Evolutionary conservation across 2,888 invertebrate genomes (phyloP).

Genomic region (Athalia circularis): DNA sequence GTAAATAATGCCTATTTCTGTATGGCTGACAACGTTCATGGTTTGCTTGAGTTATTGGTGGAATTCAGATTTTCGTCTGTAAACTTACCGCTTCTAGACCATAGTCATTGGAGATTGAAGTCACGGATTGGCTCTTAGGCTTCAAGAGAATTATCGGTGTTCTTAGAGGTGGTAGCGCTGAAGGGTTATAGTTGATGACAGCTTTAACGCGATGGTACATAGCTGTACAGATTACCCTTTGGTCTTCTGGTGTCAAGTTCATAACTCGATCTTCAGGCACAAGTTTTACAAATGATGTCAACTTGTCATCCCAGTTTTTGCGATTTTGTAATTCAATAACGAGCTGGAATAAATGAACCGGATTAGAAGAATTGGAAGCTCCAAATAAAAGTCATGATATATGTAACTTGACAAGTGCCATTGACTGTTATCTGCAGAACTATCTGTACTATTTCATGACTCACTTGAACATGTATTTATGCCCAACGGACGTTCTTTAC

Average conservation of each 20-base stretch:
- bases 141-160: conserved; percentile 80
- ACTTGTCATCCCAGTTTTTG: conserved; percentile 77
- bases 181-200: conserved; percentile 74
- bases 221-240: conserved; percentile 70
- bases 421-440: too few relatives aligned
- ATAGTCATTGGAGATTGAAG: conserved; percentile 80
- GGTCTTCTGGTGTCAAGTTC: conserved; percentile 71
- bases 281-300: conserved; percentile 75
- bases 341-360: conserved; percentile 55
- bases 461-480: too few relatives aligned
- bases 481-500: too few relatives aligned
- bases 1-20: not conserved
- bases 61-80: not conserved
- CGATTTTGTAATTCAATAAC: conserved; percentile 75
- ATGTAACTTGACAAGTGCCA: too few relatives aligned
- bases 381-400: too few relatives aligned
- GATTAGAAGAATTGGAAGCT: too few relatives aligned
- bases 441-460: too few relatives aligned
- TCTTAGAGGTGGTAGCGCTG: conserved; percentile 75
- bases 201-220: conserved; percentile 78
- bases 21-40: not conserved
- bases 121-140: conserved; percentile 78
- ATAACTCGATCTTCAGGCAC: conserved; percentile 69
- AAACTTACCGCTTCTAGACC: conserved; percentile 74
- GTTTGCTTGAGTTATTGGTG: not conserved